Percentiles rank a stretch among this genome's conserved stretches.
Conservation (phyloP, 2,113 vertebrate genomes). For the Propithecus coquereli region DNA sequence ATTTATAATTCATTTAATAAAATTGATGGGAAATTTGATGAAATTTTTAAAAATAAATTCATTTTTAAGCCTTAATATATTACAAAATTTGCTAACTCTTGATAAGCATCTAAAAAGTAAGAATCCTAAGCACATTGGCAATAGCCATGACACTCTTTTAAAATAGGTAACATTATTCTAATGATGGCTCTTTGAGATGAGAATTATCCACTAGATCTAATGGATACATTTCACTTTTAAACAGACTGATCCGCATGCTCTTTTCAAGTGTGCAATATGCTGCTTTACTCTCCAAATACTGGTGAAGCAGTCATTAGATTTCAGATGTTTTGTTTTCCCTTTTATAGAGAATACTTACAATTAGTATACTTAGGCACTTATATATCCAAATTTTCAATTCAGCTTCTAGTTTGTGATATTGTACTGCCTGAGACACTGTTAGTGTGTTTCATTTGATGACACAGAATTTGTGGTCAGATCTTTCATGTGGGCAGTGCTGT, state of each 20-base stretch:
- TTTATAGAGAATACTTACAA: neutral
- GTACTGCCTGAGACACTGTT: neutral
- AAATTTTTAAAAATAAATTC: neutral
- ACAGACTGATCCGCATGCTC: neutral
- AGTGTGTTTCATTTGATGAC: neutral
- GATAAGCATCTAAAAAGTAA: neutral
- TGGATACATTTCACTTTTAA: neutral
- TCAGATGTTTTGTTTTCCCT: neutral
- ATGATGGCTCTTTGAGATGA: neutral
- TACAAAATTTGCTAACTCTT: neutral
- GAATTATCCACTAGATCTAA: neutral
- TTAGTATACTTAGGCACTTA: neutral
- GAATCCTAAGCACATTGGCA: neutral
- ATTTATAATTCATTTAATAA: neutral
- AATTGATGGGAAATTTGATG: neutral
- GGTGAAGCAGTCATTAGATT: neutral
- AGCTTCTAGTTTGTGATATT: neutral
- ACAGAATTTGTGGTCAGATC: neutral
- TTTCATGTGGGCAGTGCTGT: neutral
- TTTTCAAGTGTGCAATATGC: neutral
- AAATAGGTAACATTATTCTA: neutral
- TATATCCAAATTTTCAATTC: neutral
- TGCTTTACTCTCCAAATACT: neutral
- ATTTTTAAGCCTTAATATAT: neutral
- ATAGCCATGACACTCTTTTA: neutral